Evolutionary conservation across 2,888 invertebrate species (phyloP).

Genomic region (Plagodis pulveraria): DNA sequence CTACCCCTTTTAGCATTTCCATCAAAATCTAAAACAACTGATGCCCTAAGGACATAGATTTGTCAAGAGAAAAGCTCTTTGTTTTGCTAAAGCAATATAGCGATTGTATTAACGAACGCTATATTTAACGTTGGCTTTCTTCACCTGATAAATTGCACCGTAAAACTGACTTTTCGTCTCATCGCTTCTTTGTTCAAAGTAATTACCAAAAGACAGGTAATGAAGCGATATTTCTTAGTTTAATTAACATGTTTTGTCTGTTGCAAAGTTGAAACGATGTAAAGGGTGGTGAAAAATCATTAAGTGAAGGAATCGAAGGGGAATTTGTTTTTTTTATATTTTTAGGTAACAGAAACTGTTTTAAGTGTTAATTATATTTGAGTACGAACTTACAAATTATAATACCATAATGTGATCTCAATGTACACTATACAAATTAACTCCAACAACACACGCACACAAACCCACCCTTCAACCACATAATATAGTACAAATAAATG

Average conservation of each 20-base stretch:
- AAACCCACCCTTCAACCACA: too few relatives aligned
- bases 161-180: constrained; percentile 58
- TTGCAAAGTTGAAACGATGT: constrained; percentile 7
- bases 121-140: constrained; percentile 75
- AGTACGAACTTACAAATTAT: too few relatives aligned
- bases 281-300: not conserved
- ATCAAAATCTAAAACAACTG: constrained; percentile 68
- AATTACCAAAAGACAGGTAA: constrained; percentile 38
- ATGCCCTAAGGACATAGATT: constrained; percentile 67
- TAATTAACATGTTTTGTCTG: constrained; percentile 21
- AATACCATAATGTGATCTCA: too few relatives aligned
- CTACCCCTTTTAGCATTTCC: constrained; percentile 18
- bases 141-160: constrained; percentile 63
- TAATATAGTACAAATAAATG: too few relatives aligned
- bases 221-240: constrained; percentile 32
- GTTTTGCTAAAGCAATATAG: constrained; percentile 75
- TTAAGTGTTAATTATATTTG: too few relatives aligned
- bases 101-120: constrained; percentile 74
- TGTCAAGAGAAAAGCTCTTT: constrained; percentile 71
- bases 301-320: not conserved
- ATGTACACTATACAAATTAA: too few relatives aligned
- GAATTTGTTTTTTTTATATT: too few relatives aligned
- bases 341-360: too few relatives aligned
- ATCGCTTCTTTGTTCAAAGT: constrained; percentile 34
- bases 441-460: too few relatives aligned